Evolutionary conservation across 2,113 vertebrate species (phyloP).

Genomic region (Naja naja): DNA sequence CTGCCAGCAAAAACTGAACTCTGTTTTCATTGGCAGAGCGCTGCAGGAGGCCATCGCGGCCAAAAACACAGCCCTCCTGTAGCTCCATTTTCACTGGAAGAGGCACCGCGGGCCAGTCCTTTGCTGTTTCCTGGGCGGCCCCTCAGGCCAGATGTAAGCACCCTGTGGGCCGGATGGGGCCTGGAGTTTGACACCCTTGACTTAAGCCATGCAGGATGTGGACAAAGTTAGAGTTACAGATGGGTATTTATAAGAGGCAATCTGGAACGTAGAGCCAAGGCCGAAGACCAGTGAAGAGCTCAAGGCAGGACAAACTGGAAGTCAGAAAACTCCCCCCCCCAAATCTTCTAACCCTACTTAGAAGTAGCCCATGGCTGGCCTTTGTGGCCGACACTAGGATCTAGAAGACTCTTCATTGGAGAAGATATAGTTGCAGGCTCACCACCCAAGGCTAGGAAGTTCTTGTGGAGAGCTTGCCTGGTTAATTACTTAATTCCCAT

Average conservation of each 20-base stretch:
- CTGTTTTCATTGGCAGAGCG: no score
- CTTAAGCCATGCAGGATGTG: background rate
- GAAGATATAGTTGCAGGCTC: background rate
- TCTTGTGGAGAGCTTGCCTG: background rate
- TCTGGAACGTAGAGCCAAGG: background rate
- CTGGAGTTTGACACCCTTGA: no score
- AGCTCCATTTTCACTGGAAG: no score
- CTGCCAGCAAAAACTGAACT: no score
- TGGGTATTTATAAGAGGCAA: background rate
- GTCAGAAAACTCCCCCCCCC: no score
- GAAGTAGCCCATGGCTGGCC: background rate
- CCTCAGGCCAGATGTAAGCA: no score
- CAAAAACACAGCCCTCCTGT: no score
- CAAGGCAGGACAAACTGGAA: background rate
- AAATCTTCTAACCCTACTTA: background rate
- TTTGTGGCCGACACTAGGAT: background rate
- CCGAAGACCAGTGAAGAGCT: background rate
- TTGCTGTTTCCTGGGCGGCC: no score
- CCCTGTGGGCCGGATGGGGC: no score
- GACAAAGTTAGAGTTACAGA: background rate
- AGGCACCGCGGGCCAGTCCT: no score
- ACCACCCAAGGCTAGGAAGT: background rate
- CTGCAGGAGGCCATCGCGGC: no score
- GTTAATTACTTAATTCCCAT: background rate
- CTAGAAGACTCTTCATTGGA: background rate